phyloP scores from a whole-genome alignment of 2,797 vertebrate species.

The Typhlichthys subterraneus region DNA sequence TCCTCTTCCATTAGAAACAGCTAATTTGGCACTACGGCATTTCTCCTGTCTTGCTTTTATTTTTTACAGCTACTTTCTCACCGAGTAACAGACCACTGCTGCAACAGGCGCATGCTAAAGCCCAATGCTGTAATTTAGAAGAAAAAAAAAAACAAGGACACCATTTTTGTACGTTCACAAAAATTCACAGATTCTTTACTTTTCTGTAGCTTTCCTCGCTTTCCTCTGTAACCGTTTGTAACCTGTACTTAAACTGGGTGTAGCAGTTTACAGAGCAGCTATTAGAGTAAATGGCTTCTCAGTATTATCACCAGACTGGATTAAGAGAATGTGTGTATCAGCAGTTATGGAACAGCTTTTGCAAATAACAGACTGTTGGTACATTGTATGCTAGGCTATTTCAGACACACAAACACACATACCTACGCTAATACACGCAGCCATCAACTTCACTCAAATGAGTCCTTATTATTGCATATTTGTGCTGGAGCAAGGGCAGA shows the following conservation, averaged over 20 bases:
- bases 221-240: conserved; percentile 57
- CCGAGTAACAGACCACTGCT: conserved; percentile 45
- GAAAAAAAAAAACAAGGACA: conserved; percentile 45
- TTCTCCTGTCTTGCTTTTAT: conserved; percentile 69
- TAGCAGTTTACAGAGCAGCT: conserved; percentile 72
- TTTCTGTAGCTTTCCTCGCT: conserved; percentile 45
- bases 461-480: conserved; percentile 31
- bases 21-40: conserved; percentile 71
- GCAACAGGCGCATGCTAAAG: conserved; percentile 18
- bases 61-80: conserved; percentile 69
- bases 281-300: conserved; percentile 72
- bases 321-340: conserved; percentile 71
- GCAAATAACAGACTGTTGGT: conserved; percentile 68
- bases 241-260: conserved; percentile 77
- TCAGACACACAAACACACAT: conserved; percentile 48
- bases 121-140: conserved; percentile 64
- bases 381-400: conserved; percentile 37
- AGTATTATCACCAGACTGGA: conserved; percentile 68
- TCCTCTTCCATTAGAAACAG: conserved; percentile 68
- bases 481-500: neutral
- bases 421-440: conserved; percentile 30
- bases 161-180: conserved; percentile 50
- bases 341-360: conserved; percentile 62
- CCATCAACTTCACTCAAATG: conserved; percentile 34
- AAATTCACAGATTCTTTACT: conserved; percentile 36